Evolutionary conservation across 2,888 invertebrate genomes (phyloP), one percentile per base, ranked within the genome.

Genomic region (Glaucopsyche alexis): DNA sequence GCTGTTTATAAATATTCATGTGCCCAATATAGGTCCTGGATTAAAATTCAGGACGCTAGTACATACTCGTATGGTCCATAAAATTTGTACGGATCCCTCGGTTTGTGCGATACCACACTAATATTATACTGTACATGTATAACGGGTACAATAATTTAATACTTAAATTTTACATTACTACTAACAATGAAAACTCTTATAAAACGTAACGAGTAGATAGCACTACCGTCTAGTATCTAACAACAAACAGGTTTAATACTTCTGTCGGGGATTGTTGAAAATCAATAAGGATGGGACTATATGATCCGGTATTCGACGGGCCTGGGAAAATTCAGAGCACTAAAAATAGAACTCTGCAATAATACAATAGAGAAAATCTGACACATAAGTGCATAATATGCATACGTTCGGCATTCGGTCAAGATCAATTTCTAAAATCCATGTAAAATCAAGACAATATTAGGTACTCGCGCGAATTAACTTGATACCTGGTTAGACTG

Each of bases 151-250:
- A 74, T 74, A 71, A 75, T 29, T 29, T 29, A 29, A 29, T 29
- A 29, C 75, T 75, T 75, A 75, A 74, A 73, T 74, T 82, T 83
- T 85, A 79, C 76, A 83, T 82, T 84, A 84, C 82, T 80, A 78
- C 84, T 85, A 85, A 86, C 84, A 84, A 84, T 81, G 80, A 82
- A 84, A 83, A 81, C 80, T 83, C 81, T 83, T 78, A 77, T 73
- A 81, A 81, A 82, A 84, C 78, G 83, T 82, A 82, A 81, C 81
- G 75, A 65, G 74, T 74, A 74, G 65, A 71, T 70, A 47, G 60
- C 71, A 75, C 75, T 76, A 77, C 73, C 71, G 72, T 76, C 75
- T 60, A 74, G 60, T 72, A 75, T 69, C 75, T 75, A 76, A 75
- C 76, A 79, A 81, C 81, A 83, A 80, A 81, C 79, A 67, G 55